Evolutionary conservation across 2,113 vertebrate genomes (phyloP).

Genomic region (Etheostoma spectabile): DNA sequence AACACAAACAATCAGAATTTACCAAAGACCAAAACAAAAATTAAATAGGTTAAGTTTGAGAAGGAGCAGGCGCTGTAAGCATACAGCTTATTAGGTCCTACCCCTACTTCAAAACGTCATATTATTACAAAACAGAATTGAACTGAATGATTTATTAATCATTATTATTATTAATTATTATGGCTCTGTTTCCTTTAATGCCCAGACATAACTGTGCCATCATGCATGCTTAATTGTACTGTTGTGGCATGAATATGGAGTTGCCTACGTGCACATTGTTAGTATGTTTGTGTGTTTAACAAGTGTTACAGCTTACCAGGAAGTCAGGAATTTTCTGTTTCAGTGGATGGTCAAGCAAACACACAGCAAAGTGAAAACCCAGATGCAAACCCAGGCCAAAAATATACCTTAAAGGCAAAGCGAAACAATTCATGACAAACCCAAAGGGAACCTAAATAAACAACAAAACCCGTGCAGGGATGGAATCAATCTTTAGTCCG

Average conservation of each 20-base stretch:
- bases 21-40: too few relatives aligned
- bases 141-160: too few relatives aligned
- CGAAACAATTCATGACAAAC: slow-evolving; percentile 74
- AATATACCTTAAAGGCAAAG: slow-evolving; percentile 71
- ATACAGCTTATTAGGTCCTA: too few relatives aligned
- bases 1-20: too few relatives aligned
- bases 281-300: slow-evolving; percentile 67
- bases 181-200: slow-evolving; percentile 4
- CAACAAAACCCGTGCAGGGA: slow-evolving; percentile 2
- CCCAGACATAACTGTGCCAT: slow-evolving; percentile 47
- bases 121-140: too few relatives aligned
- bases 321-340: slow-evolving; percentile 74
- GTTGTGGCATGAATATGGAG: slow-evolving; percentile 9
- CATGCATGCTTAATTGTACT: slow-evolving; percentile 20
- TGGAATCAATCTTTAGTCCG: slow-evolving; percentile 3
- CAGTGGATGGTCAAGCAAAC: slow-evolving; percentile 62
- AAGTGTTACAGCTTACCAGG: slow-evolving; percentile 69
- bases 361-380: slow-evolving; percentile 63
- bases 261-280: slow-evolving; percentile 46
- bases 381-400: slow-evolving; percentile 67
- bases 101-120: too few relatives aligned
- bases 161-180: too few relatives aligned
- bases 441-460: slow-evolving; percentile 61
- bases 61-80: too few relatives aligned
- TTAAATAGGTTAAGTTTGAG: too few relatives aligned